Conservation (phyloP, 2,888 invertebrate genomes). For the Crocallis elinguaria region DNA sequence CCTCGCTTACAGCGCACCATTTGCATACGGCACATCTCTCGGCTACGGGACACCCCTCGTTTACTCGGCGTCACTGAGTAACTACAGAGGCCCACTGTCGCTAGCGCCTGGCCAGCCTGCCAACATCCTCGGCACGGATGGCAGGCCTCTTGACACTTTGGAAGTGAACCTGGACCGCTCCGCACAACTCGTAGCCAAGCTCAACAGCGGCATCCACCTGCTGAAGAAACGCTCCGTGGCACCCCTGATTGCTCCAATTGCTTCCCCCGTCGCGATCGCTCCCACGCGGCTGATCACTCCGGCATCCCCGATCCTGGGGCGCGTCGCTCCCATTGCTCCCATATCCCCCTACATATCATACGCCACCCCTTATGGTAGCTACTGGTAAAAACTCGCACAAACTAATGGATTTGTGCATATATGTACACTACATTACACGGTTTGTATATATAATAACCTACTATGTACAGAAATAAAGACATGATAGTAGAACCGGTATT, state of each 20-base stretch:
- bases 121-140: slow-evolving; percentile 68
- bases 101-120: slow-evolving; percentile 72
- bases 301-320: slow-evolving; percentile 35
- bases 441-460: too few species aligned
- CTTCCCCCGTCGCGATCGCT: slow-evolving; percentile 33
- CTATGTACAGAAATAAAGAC: too few species aligned
- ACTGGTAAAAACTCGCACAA: slow-evolving; percentile 38
- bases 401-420: too few species aligned
- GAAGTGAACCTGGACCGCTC: slow-evolving; percentile 75
- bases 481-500: too few species aligned
- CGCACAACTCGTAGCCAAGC: slow-evolving; percentile 57
- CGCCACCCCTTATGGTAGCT: slow-evolving; percentile 42
- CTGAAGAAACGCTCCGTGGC: slow-evolving; percentile 66
- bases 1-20: slow-evolving; percentile 22
- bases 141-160: slow-evolving; percentile 74
- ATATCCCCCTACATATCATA: slow-evolving; percentile 32
- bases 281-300: slow-evolving; percentile 34
- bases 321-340: slow-evolving; percentile 33
- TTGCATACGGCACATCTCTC: slow-evolving; percentile 17
- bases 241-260: slow-evolving; percentile 44
- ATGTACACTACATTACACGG: too few species aligned
- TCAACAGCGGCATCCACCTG: slow-evolving; percentile 57
- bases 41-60: too few species aligned
- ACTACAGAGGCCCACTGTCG: slow-evolving; percentile 42
- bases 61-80: slow-evolving; percentile 21